phyloP scores from a whole-genome alignment of 2,113 vertebrate species.

The Dromaius novaehollandiae region DNA sequence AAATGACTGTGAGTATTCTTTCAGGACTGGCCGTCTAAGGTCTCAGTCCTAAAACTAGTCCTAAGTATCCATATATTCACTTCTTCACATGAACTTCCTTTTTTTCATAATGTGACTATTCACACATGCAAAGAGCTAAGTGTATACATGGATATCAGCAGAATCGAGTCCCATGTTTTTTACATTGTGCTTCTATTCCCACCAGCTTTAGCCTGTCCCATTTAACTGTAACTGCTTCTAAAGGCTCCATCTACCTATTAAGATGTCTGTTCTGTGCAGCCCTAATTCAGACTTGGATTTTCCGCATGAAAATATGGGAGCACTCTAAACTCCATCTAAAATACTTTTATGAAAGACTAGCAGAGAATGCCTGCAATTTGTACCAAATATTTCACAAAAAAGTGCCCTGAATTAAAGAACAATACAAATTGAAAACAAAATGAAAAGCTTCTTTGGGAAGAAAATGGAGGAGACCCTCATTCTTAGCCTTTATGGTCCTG shows the following conservation, averaged over 20 bases:
- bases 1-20: not conserved
- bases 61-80: not conserved
- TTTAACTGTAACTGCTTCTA: not conserved
- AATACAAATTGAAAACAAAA: no score
- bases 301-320: not conserved
- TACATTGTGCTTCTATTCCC: not conserved
- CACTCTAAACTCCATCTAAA: not conserved
- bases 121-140: not conserved
- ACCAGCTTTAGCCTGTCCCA: not conserved
- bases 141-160: not conserved
- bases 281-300: not conserved
- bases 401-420: no score
- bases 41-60: not conserved
- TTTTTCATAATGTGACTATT: not conserved
- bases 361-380: not conserved
- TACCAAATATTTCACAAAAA: no score
- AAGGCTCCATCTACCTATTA: not conserved
- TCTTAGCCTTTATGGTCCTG: not conserved
- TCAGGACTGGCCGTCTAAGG: not conserved
- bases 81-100: not conserved
- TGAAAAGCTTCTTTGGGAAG: not conserved
- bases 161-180: not conserved
- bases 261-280: not conserved
- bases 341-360: not conserved
- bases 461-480: not conserved